Conservation (phyloP, 2,113 vertebrate genomes). For the Pavo muticus region DNA sequence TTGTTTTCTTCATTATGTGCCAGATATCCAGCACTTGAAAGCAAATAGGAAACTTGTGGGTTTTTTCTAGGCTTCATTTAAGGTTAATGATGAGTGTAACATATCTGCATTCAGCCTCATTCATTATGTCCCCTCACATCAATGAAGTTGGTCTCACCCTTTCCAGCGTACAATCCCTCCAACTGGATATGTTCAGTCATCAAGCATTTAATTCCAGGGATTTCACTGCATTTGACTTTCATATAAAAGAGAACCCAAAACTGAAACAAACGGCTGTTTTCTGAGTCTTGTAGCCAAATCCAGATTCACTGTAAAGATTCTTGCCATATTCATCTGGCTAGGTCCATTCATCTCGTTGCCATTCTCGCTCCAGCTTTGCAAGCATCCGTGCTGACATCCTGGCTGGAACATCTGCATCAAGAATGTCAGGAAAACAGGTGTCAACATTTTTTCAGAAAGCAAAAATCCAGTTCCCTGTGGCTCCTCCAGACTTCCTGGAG, state of each 20-base stretch:
- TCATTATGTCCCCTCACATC: not conserved
- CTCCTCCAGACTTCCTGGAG: conserved; percentile 16
- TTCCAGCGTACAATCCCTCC: not conserved
- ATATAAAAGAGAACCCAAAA: not conserved
- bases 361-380: not conserved
- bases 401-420: not conserved
- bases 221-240: not conserved
- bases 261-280: not conserved
- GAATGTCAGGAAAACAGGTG: conserved; percentile 49
- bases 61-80: not conserved
- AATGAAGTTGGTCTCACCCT: not conserved
- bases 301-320: not conserved
- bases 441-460: not conserved
- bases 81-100: not conserved
- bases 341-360: not conserved
- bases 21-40: not conserved
- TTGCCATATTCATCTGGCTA: not conserved
- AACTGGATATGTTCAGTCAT: not conserved
- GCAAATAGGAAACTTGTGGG: not conserved
- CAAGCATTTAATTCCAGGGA: not conserved
- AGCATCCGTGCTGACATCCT: not conserved
- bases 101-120: not conserved
- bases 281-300: not conserved
- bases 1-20: not conserved
- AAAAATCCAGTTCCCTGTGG: not conserved